A percentile compares a stretch with the other conserved stretches of the same genome.
Evolutionary conservation across 2,113 vertebrate species (phyloP).

Genomic region (Grantiella picta): DNA sequence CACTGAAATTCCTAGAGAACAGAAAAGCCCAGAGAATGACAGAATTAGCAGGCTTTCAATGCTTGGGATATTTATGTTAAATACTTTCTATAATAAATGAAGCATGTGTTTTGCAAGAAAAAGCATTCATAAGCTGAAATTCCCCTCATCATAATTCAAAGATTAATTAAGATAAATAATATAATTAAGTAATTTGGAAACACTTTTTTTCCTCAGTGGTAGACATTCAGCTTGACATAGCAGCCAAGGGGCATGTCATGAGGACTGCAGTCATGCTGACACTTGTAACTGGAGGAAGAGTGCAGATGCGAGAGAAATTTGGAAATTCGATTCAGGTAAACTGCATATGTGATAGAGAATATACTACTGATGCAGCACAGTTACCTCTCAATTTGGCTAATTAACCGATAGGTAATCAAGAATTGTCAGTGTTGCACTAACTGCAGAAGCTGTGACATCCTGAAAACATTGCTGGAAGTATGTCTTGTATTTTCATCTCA

Average conservation of each 20-base stretch:
- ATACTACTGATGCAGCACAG: not conserved
- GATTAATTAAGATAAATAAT: slow-evolving; percentile 14
- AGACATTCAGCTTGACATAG: not conserved
- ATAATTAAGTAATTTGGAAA: not conserved
- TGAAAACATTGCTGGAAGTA: not conserved
- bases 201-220: not conserved
- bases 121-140: not conserved
- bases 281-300: not conserved
- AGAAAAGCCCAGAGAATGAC: not conserved
- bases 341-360: not conserved
- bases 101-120: not conserved
- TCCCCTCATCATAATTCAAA: not conserved
- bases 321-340: not conserved
- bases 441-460: not conserved
- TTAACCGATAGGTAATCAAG: not conserved
- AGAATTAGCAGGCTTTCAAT: not conserved
- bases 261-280: not conserved
- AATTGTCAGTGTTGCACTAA: not conserved
- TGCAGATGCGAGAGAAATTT: not conserved
- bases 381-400: not conserved
- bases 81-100: not conserved
- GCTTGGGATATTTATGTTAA: not conserved
- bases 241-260: not conserved
- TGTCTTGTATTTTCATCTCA: not conserved
- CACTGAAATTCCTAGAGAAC: not conserved